Base-by-base conservation (phyloP, 2,888 invertebrate species). In the Neoitamus cyanurus region DNA sequence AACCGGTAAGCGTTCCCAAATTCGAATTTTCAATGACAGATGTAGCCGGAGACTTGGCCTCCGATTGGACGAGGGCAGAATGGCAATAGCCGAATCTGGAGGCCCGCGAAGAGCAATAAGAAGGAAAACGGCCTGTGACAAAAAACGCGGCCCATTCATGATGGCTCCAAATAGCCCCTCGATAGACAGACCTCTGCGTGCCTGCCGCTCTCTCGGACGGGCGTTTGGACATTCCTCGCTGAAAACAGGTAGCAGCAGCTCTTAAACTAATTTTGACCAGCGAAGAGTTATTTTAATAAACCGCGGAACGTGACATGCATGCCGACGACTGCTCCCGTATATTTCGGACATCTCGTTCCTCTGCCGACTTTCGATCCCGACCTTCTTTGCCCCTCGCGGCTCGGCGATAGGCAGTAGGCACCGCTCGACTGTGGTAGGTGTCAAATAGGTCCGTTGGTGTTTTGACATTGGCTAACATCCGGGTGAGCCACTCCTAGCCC, bases 211-310 rank as follows among this genome's bases (percentile, higher is more conserved):
- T 78, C n/a, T 3, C 9, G 31, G 42, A 34, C 68, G 68, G 25
- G 68, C 68, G 80, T 80, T 80, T 30, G 82, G 82, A 69, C 82
- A 42, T 69, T 82, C 36, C 34, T 36, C 37, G 84, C 84, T 58
- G 37, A 84, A 84, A 84, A 84, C 84, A 84, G 84, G 84, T 84
- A 84, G 84, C 84, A 77, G 68, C 58, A 68, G 25, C 77, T 77
- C 58, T 84, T 84, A 84, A 84, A 77, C 75, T 84, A 84, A 84
- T 84, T 84, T 84, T 77, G 84, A 84, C 84, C 87, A 87, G 85
- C 86, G 86, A 87, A 88, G 89, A 90, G 91, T 91, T 91, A 91
- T 91, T 91, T 91, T 91, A 91, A 91, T 91, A 91, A 91, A 91
- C 89, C 89, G 88, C 89, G 87, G 84, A 84, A 91, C 91, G 91